A percentile compares a stretch with the other conserved stretches of the same genome.
Conservation (phyloP, 2,888 invertebrate genomes). For the Chelonus formosanus region DNA sequence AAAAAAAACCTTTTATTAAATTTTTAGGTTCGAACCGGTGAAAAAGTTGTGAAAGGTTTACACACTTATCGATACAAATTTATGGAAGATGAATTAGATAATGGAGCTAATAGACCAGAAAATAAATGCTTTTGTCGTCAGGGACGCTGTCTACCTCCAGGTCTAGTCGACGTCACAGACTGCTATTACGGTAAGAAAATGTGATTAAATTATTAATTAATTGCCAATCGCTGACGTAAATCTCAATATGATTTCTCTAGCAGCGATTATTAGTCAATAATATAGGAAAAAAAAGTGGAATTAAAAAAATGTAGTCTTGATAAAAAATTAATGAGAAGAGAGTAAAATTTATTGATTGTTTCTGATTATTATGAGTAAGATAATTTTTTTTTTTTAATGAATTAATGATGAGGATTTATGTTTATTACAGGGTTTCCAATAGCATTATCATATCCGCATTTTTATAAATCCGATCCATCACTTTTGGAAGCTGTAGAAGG, state of each 20-base stretch:
- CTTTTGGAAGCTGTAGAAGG: slow-evolving; percentile 76
- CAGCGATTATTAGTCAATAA: too few relatives aligned
- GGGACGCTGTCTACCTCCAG: slow-evolving; percentile 77
- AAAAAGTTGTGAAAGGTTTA: slow-evolving; percentile 72
- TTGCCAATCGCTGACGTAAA: slow-evolving; percentile 12
- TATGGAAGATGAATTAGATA: slow-evolving; percentile 79
- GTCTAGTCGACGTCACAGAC: slow-evolving; percentile 83
- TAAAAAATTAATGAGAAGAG: neutral
- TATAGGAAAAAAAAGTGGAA: neutral
- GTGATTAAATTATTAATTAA: neutral
- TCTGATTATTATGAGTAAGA: neutral
- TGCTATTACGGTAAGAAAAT: slow-evolving; percentile 80
- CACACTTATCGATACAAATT: slow-evolving; percentile 80
- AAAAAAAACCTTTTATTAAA: neutral
- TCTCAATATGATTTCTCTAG: neutral
- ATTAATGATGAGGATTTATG: neutral
- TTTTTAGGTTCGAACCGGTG: slow-evolving; percentile 70
- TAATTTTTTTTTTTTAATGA: neutral
- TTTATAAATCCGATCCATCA: slow-evolving; percentile 76
- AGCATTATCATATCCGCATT: slow-evolving; percentile 88
- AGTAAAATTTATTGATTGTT: too few relatives aligned
- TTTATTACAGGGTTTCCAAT: slow-evolving; percentile 78
- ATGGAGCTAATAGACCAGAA: slow-evolving; percentile 74
- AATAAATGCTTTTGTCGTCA: slow-evolving; percentile 85
- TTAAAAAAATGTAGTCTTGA: neutral